Evolutionary conservation across 1,140 invertebrate genomes (phyloP), one percentile per base, ranked within the genome.

Genomic region (Cydia strobilella): DNA sequence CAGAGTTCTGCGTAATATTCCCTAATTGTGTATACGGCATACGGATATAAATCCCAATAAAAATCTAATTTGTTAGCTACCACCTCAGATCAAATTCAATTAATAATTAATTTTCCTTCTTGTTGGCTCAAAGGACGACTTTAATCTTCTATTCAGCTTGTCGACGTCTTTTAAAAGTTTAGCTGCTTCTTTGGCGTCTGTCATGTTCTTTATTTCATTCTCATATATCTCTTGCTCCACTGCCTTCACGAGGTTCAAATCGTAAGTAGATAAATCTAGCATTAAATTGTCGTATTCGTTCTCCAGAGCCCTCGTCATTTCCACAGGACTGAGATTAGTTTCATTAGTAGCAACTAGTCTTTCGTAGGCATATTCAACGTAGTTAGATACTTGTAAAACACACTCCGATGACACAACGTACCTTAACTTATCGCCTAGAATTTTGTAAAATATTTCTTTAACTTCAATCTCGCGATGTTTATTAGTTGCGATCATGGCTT

Each of bases 291-390:
- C 94, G 77, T 95, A 94, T 51, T 93, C 93, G 75, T 83, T 93
- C 84, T 96, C 95, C 62, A 96, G 91, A 54, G 92, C 89, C 74
- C 90, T 90, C 86, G 94, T 94, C 94, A 96, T 95, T 18, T 94
- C 88, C 72, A 93, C 93, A 54, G 92, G 91, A 73, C 93, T 94
- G 9, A 95, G 82, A 13, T 93, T 93, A 10, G 95, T 94, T 72
- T 94, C 89, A 77, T 93, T 95, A 18, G 93, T 87, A 0, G 90
- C 93, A 13, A 96, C 92, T 18, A 94, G 88, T 59, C 91, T 92
- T 80, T 95, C 94, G 81, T 95, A 96, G 18, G 95, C 91, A 78
- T 95, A 95, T 82, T 96, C 94, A 6, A 96, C 92, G 77, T 94
- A 95, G 35, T 95, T 94, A 74, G 93, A 93, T 75, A 95, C 85